phyloP scores from a whole-genome alignment of 2,888 invertebrate genomes.

The Ennomos erosarius region DNA sequence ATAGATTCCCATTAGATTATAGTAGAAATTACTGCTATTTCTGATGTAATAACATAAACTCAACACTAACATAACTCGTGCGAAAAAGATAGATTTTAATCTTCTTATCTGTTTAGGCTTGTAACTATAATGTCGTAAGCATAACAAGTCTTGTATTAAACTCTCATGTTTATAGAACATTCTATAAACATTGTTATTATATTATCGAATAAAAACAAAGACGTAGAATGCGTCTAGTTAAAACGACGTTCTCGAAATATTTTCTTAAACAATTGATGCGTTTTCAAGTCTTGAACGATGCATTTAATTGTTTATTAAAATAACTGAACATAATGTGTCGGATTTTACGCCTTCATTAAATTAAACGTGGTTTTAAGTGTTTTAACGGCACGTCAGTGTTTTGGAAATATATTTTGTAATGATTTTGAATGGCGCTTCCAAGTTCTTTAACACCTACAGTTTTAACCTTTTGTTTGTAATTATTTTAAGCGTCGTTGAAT shows the following conservation, averaged over 20 bases:
- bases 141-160: too few species aligned
- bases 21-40: too few species aligned
- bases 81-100: too few species aligned
- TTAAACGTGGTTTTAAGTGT: constrained; percentile 15
- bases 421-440: not conserved
- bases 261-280: constrained; percentile 2
- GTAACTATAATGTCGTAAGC: too few species aligned
- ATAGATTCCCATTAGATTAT: too few species aligned
- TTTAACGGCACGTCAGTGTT: constrained; percentile 15
- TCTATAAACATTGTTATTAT: too few species aligned
- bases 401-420: constrained; percentile 10
- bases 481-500: not conserved
- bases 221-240: too few species aligned
- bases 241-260: constrained; percentile 3
- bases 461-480: not conserved
- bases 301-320: constrained; percentile 26
- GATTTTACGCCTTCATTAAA: constrained; percentile 32
- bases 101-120: too few species aligned
- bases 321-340: constrained; percentile 16
- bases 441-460: constrained; percentile 1
- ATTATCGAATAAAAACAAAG: too few species aligned
- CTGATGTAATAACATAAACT: too few species aligned
- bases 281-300: constrained; percentile 1
- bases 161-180: too few species aligned
- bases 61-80: too few species aligned